These are phyloP conservation scores for Ailurus styani DNA, from an alignment of 2,113 vertebrate genomes.

Conservation along the genomic window DNA sequence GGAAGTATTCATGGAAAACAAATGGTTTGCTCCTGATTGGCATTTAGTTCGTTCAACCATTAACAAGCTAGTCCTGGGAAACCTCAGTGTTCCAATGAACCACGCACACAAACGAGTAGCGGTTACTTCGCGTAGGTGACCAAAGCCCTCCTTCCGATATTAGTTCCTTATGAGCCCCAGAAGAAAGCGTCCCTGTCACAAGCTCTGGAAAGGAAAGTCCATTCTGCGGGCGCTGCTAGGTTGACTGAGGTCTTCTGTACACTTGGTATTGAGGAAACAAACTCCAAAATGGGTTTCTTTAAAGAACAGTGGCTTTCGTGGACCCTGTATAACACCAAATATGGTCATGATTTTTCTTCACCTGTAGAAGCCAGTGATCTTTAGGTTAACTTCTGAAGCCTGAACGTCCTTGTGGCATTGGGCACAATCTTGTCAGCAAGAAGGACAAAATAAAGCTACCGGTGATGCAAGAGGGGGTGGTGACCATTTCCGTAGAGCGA, in stretches of 20 bases:
- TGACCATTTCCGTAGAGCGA: neutral
- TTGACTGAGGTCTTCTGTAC: neutral
- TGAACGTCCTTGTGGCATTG: neutral
- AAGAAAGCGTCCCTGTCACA: neutral
- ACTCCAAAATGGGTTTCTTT: neutral
- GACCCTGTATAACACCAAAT: neutral
- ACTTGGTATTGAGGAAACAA: neutral
- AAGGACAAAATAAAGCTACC: constrained; percentile 29
- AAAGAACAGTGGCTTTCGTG: neutral
- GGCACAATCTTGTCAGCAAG: neutral
- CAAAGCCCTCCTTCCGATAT: neutral
- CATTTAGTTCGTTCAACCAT: neutral
- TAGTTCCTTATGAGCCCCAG: neutral
- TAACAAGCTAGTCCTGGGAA: constrained; percentile 31
- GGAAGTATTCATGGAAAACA: constrained; percentile 55
- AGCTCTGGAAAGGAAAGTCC: neutral
- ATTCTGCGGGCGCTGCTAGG: neutral
- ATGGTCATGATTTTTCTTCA: neutral
- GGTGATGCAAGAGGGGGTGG: neutral
- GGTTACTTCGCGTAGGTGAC: neutral
- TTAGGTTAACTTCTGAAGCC: neutral
- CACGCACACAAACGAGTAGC: neutral
- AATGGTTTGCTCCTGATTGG: constrained; percentile 32
- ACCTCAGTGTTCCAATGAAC: neutral
- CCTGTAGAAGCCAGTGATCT: neutral